Evolutionary conservation across 2,113 vertebrate species (phyloP).

Genomic region (Puffinus mauretanicus): DNA sequence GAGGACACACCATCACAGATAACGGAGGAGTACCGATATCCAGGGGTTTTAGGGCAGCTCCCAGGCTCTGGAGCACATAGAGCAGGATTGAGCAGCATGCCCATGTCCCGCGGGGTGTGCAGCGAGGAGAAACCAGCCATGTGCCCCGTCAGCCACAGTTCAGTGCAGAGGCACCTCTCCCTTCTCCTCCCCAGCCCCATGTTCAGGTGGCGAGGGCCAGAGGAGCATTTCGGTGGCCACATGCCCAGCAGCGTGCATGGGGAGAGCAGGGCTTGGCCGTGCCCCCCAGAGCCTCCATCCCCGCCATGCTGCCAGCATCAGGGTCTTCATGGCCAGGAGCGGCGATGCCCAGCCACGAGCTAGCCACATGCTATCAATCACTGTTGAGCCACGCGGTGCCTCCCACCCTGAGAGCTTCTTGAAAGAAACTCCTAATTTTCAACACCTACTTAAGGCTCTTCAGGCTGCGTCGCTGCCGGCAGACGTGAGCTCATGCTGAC

Average conservation of each 20-base stretch:
- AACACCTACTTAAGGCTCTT: slow-evolving; percentile 72
- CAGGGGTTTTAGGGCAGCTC: background rate
- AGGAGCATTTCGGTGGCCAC: background rate
- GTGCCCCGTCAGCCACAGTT: fast-evolving
- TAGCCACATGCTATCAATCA: background rate
- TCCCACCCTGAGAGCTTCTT: slow-evolving; percentile 25
- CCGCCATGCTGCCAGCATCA: fast-evolving
- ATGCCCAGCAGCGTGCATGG: fast-evolving
- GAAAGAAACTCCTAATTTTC: slow-evolving; percentile 68
- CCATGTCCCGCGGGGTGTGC: fast-evolving
- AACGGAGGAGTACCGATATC: fast-evolving
- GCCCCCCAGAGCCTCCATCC: background rate
- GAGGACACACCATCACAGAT: background rate
- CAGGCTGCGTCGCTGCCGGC: slow-evolving; percentile 13
- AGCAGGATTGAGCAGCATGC: background rate
- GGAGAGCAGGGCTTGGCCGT: background rate
- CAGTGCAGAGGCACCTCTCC: background rate
- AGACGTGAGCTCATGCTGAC: slow-evolving; percentile 72
- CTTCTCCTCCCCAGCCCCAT: fast-evolving
- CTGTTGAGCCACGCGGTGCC: background rate
- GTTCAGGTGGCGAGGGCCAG: fast-evolving
- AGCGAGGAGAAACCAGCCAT: fast-evolving
- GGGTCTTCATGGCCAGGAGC: background rate
- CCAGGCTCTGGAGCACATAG: background rate
- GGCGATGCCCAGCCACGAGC: fast-evolving